These are phyloP conservation scores for Larimichthys polyactis DNA, from an alignment of 2,113 vertebrate genomes.

Conservation along the genomic window DNA sequence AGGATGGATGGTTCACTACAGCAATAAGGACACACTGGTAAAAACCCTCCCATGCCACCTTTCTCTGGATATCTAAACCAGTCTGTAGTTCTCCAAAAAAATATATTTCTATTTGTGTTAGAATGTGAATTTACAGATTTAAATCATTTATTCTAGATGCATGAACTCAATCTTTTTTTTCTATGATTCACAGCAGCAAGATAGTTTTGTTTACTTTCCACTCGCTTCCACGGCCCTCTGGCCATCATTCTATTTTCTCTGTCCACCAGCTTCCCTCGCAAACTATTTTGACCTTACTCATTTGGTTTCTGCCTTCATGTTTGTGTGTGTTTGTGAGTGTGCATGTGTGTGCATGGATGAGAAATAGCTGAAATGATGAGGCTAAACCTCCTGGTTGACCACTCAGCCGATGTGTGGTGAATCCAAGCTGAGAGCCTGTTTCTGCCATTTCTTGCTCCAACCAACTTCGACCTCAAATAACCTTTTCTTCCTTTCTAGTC, in stretches of 20 bases:
- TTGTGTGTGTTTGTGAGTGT: background rate
- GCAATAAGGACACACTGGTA: constrained; percentile 92
- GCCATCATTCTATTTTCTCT: background rate
- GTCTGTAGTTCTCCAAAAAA: background rate
- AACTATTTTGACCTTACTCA: constrained; percentile 14
- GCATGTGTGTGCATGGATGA: background rate
- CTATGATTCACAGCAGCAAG: background rate
- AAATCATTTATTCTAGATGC: background rate
- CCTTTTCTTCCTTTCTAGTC: constrained; percentile 2
- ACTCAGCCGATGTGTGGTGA: constrained; percentile 25
- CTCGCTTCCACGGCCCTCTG: background rate
- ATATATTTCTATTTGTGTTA: background rate
- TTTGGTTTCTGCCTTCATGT: background rate
- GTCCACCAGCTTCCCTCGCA: background rate
- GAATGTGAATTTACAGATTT: background rate
- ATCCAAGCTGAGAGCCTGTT: constrained; percentile 47
- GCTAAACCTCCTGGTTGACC: background rate
- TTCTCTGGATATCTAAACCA: background rate
- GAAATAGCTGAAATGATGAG: constrained; percentile 1
- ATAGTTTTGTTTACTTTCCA: constrained; percentile 25
- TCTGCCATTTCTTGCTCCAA: constrained; percentile 9
- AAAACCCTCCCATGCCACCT: background rate
- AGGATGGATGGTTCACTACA: constrained; percentile 94
- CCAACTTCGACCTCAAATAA: constrained; percentile 26
- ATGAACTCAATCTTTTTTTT: background rate